Percentiles rank a stretch among this genome's conserved stretches.
Evolutionary conservation across 2,888 invertebrate genomes (phyloP).

Genomic region (Acanthoscelides obtectus): DNA sequence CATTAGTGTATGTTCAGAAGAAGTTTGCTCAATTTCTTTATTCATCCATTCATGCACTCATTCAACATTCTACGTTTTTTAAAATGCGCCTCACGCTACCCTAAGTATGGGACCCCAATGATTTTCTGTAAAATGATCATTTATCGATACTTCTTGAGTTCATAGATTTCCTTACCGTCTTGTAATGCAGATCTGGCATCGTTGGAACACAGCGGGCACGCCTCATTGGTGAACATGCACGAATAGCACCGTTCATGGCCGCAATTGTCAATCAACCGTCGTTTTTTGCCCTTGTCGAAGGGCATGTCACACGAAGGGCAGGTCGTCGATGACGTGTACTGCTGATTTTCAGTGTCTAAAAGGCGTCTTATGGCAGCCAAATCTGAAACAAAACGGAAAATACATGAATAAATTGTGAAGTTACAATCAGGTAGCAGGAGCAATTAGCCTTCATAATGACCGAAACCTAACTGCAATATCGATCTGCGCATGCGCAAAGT

Average conservation of each 20-base stretch:
- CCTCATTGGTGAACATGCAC: constrained; percentile 89
- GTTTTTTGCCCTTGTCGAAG: constrained; percentile 94
- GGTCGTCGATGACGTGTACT: constrained; percentile 49
- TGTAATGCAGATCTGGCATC: constrained; percentile 25
- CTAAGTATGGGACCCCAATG: no score
- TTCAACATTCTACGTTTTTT: no score
- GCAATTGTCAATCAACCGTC: constrained; percentile 91
- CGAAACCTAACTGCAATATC: no score
- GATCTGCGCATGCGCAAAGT: no score
- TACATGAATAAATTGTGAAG: background rate
- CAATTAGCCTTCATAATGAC: no score
- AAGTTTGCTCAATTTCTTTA: no score
- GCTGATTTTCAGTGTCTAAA: constrained; percentile 60
- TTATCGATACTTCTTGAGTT: no score
- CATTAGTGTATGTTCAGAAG: no score
- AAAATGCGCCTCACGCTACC: no score
- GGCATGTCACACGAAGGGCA: constrained; percentile 90
- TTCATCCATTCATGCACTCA: no score
- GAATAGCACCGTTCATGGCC: constrained; percentile 94
- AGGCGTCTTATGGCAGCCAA: constrained; percentile 77
- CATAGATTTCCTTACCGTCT: constrained; percentile 26
- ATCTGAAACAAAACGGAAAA: constrained; percentile 56
- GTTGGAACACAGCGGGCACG: constrained; percentile 73
- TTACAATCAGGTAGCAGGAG: no score
- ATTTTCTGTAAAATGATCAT: no score